These are phyloP conservation scores for Drosophila stalkeri DNA, from an alignment of 2,888 invertebrate genomes.

Conservation along the genomic window DNA sequence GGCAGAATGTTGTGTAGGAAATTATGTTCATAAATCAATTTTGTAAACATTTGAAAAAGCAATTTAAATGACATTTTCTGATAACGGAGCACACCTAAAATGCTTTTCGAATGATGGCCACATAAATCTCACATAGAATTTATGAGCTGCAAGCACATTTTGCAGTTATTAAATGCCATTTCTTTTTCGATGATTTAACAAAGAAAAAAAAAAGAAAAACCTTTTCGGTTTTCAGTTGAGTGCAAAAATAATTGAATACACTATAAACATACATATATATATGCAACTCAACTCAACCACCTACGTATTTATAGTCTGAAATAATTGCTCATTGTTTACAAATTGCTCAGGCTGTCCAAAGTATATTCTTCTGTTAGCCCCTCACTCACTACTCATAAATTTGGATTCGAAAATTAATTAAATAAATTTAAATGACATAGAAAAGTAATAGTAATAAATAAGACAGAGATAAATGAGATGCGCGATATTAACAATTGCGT, in stretches of 20 bases:
- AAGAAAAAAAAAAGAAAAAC: background rate
- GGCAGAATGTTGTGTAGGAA: slow-evolving; percentile 37
- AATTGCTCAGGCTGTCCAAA: slow-evolving; percentile 11
- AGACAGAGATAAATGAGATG: slow-evolving; percentile 5
- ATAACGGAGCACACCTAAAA: slow-evolving; percentile 26
- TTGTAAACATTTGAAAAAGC: slow-evolving; percentile 49
- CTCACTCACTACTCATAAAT: background rate
- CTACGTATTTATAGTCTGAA: slow-evolving; percentile 5
- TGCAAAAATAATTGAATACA: background rate
- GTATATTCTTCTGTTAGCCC: background rate
- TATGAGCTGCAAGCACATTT: slow-evolving; percentile 30
- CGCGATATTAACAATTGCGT: slow-evolving; percentile 21
- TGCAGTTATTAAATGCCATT: slow-evolving; percentile 2
- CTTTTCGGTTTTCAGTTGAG: background rate
- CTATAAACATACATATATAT: no score
- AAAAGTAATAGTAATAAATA: slow-evolving; percentile 38
- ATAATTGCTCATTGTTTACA: slow-evolving; percentile 22
- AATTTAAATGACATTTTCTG: slow-evolving; percentile 63
- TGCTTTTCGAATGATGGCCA: slow-evolving; percentile 15
- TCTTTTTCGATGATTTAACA: background rate
- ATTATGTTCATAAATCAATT: slow-evolving; percentile 66
- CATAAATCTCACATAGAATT: slow-evolving; percentile 31
- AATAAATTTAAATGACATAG: slow-evolving; percentile 23
- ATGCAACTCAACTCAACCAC: background rate
- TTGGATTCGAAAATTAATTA: slow-evolving; percentile 37